These are phyloP conservation scores for Cathartes aura DNA, from an alignment of 2,113 vertebrate species.

Conservation along the genomic window DNA sequence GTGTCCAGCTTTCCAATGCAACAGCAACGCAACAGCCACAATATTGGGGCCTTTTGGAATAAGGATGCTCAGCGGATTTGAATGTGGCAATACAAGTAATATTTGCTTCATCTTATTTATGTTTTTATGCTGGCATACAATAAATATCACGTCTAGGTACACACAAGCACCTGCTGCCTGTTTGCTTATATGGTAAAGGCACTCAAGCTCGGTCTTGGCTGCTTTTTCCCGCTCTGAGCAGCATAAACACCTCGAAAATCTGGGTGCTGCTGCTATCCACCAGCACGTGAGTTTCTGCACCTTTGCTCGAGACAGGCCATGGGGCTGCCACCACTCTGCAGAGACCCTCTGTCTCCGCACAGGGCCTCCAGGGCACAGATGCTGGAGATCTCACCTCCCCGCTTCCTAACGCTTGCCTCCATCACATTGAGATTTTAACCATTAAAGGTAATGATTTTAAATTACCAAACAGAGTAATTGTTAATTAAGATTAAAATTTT, in stretches of 20 bases:
- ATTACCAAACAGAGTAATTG: not conserved
- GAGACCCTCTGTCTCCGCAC: not conserved
- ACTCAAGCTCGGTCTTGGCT: not conserved
- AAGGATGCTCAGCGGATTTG: not conserved
- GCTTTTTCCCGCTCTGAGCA: not conserved
- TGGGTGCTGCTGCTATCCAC: not conserved
- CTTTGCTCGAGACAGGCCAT: accelerated
- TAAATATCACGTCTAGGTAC: not conserved
- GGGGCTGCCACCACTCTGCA: not conserved
- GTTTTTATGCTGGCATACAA: not conserved
- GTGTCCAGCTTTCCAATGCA: not conserved
- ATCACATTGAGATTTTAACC: not conserved
- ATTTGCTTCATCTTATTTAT: not conserved
- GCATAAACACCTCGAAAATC: not conserved
- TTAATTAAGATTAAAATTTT: not conserved
- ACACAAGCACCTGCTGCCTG: not conserved
- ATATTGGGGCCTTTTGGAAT: not conserved
- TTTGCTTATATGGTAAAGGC: not conserved
- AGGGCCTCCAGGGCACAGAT: too few species aligned
- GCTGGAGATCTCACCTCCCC: accelerated
- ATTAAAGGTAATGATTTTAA: not conserved
- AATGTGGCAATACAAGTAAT: not conserved
- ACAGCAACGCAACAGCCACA: not conserved
- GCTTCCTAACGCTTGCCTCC: not conserved
- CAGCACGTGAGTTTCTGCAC: not conserved